A percentile compares a stretch with the other conserved stretches of the same genome.
These are phyloP conservation scores for Okapia johnstoni DNA, from an alignment of 2,113 vertebrate species.

Conservation along the genomic window DNA sequence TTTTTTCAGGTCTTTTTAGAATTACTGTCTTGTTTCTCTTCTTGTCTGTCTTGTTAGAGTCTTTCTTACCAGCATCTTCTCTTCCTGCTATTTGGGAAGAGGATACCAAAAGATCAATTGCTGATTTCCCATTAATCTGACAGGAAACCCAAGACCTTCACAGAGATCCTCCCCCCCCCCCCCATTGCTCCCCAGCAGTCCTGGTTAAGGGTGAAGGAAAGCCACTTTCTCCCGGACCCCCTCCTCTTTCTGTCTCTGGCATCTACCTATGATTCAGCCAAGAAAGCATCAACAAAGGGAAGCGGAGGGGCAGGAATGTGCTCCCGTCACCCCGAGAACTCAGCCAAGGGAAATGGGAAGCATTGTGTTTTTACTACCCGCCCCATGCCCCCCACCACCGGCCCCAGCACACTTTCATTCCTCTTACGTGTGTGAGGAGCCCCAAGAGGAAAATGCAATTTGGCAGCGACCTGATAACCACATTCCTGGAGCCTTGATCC, in stretches of 20 bases:
- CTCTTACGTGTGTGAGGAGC: background rate
- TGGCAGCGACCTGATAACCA: background rate
- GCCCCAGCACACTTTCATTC: background rate
- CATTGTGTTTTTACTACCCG: constrained; percentile 6
- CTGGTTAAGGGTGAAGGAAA: background rate
- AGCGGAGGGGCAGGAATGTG: background rate
- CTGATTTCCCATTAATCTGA: background rate
- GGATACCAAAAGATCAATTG: background rate
- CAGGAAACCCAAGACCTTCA: background rate
- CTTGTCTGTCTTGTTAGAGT: background rate
- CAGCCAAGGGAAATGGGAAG: constrained; percentile 50
- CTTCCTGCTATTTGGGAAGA: background rate
- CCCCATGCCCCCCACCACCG: background rate
- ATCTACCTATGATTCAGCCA: constrained; percentile 39
- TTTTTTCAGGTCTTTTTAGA: background rate
- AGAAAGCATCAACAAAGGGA: background rate
- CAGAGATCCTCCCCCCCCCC: background rate
- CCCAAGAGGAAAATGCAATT: constrained; percentile 56
- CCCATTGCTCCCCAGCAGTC: background rate
- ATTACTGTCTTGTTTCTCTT: background rate
- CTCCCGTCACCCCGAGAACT: background rate
- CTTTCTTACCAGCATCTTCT: background rate
- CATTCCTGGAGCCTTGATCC: constrained; percentile 9
- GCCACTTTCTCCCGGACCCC: background rate
- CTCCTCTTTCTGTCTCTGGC: background rate